phyloP scores from a whole-genome alignment of 2,113 vertebrate species.

The Myotis davidii region DNA sequence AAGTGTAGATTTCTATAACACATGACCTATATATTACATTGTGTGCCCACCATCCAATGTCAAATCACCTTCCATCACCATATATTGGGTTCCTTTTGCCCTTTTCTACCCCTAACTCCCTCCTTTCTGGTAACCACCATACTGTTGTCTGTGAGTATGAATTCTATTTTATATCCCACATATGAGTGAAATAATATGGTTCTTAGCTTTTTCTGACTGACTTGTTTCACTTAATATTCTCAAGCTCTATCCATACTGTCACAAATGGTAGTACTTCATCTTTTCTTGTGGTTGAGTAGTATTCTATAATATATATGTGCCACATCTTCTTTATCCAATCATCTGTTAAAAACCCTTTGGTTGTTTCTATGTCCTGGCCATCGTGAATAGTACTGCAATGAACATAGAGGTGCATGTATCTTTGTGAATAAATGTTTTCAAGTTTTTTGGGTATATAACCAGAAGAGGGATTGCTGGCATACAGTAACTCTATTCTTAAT shows the following conservation, averaged over 20 bases:
- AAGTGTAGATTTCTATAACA: neutral
- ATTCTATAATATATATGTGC: neutral
- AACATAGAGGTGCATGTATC: neutral
- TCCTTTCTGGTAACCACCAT: neutral
- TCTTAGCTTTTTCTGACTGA: neutral
- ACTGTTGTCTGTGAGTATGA: neutral
- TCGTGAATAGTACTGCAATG: neutral
- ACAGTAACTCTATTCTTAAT: neutral
- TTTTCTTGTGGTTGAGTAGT: neutral
- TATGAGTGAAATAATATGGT: neutral
- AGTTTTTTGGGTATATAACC: neutral
- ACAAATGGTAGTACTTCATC: neutral
- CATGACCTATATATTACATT: neutral
- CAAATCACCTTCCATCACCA: neutral
- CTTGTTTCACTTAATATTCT: neutral
- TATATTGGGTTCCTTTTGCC: neutral
- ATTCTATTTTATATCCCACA: neutral
- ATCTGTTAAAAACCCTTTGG: no score
- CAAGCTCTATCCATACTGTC: neutral
- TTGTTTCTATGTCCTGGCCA: neutral
- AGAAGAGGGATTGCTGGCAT: neutral
- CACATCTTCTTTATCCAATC: neutral
- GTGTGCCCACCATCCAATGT: neutral
- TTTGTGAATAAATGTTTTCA: neutral
- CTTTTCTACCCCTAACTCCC: neutral